Evolutionary conservation across 2,888 invertebrate species (phyloP).

Genomic region (Branchinecta sandiegonensis): DNA sequence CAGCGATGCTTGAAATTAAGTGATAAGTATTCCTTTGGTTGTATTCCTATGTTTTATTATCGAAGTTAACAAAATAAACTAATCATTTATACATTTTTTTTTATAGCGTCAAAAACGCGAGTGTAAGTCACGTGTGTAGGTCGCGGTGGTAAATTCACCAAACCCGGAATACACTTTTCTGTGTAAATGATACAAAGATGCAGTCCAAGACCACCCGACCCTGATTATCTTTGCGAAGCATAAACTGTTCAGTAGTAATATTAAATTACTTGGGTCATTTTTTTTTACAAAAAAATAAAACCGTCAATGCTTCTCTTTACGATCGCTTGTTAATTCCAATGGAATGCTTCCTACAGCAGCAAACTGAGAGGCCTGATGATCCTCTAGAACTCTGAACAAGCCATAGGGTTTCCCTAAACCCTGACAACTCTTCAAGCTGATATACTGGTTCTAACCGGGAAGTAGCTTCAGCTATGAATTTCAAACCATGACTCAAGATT

Average conservation of each 20-base stretch:
- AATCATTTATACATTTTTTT: background rate
- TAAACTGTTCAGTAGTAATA: background rate
- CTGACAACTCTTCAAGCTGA: too few relatives aligned
- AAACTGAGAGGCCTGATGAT: too few relatives aligned
- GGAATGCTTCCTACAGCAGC: too few relatives aligned
- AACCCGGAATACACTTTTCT: background rate
- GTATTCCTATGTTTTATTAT: background rate
- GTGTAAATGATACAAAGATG: background rate
- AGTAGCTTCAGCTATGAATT: too few relatives aligned
- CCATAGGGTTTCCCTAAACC: too few relatives aligned
- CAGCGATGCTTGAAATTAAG: background rate
- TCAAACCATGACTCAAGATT: too few relatives aligned
- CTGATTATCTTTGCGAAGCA: background rate
- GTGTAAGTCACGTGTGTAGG: background rate
- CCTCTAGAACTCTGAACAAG: too few relatives aligned
- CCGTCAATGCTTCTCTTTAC: too few relatives aligned
- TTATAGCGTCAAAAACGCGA: conserved; percentile 14
- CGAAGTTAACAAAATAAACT: background rate
- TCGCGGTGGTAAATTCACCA: background rate
- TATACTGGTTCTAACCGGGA: too few relatives aligned
- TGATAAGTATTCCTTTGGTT: background rate
- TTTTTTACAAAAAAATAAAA: too few relatives aligned
- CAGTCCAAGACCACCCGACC: background rate
- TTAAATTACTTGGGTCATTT: background rate
- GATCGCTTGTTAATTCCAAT: too few relatives aligned